Evolutionary conservation across 2,797 vertebrate species (phyloP), one percentile per base, ranked within the genome.

Genomic region (Hemitrygon akajei): DNA sequence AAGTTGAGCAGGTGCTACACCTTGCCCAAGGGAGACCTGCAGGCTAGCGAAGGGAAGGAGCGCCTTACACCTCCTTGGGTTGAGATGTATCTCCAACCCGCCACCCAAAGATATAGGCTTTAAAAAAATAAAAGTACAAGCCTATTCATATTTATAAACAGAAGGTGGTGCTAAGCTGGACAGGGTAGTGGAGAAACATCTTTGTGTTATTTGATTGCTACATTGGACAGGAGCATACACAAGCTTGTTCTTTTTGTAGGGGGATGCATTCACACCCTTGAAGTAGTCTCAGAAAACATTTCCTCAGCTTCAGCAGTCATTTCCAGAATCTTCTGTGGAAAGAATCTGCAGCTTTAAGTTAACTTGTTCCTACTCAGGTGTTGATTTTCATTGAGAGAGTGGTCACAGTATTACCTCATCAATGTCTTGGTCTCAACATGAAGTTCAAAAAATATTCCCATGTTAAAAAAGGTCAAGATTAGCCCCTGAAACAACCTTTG

Each of bases 251-350:
- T 5, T 73, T 20, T 73, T 73, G 71, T 2, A 18, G 1, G 20
- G 71, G 20, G 71, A 5, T 20, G 71, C 71, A 22, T 73, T 16
- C 71, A 27, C 71, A 75, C 18, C 71, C 22, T 27, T 69, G 63
- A 63, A 69, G 34, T 34, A n/a, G 18, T n/a, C 16, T 1, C 37
- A 18, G 86, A 18, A 89, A 89, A 69, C n/a, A 3, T 14, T 25
- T 60, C 82, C 27, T 30, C 56, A 58, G 10, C 12, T n/a, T 60
- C 27, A 30, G 25, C 5, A 30, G 3, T 14, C 56, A 86, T 12
- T 86, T 86, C 25, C 56, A 60, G 82, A 60, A 86, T 86, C 60
- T 60, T 60, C 82, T 25, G n/a, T 69, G 34, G 86, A 89, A 89
- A 69, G 63, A 3, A 69, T 69, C 60, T 89, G 63, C 60, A 20